phyloP scores from a whole-genome alignment of 2,113 vertebrate genomes.

The Rousettus leschenaultii region DNA sequence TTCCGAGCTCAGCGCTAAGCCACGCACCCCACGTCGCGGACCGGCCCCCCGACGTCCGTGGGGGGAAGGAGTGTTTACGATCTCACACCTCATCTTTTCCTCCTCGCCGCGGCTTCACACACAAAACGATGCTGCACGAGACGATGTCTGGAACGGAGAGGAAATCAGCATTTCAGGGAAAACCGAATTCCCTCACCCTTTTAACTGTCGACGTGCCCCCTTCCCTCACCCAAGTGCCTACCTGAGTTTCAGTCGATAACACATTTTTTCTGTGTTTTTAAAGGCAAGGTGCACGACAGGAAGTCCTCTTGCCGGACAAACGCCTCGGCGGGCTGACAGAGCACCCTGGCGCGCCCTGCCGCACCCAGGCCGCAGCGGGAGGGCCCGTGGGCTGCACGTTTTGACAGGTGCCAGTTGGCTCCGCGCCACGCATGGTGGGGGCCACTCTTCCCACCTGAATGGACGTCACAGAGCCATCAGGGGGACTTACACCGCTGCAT shows the following conservation, averaged over 20 bases:
- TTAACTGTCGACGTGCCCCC: rapidly evolving
- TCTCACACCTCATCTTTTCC: not conserved
- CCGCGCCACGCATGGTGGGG: rapidly evolving
- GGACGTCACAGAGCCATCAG: not conserved
- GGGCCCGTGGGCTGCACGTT: too few relatives aligned
- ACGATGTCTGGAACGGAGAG: not conserved
- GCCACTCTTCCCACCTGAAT: not conserved
- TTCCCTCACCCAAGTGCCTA: not conserved
- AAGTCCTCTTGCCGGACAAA: not conserved
- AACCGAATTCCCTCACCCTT: not conserved
- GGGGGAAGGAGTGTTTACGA: rapidly evolving
- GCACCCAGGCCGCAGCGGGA: rapidly evolving
- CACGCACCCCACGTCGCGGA: not conserved
- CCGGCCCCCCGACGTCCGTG: rapidly evolving
- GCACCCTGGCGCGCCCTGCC: not conserved
- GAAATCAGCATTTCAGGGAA: rapidly evolving
- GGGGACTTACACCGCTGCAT: too few relatives aligned
- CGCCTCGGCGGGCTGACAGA: too few relatives aligned
- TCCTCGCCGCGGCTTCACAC: not conserved
- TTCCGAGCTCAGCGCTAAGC: not conserved
- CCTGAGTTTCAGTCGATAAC: not conserved
- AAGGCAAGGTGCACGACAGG: not conserved
- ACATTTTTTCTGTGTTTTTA: rapidly evolving
- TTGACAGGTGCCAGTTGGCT: not conserved
- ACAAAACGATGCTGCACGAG: too few relatives aligned